Evolutionary conservation across 2,797 vertebrate species (phyloP).

Genomic region (Ispidina picta): DNA sequence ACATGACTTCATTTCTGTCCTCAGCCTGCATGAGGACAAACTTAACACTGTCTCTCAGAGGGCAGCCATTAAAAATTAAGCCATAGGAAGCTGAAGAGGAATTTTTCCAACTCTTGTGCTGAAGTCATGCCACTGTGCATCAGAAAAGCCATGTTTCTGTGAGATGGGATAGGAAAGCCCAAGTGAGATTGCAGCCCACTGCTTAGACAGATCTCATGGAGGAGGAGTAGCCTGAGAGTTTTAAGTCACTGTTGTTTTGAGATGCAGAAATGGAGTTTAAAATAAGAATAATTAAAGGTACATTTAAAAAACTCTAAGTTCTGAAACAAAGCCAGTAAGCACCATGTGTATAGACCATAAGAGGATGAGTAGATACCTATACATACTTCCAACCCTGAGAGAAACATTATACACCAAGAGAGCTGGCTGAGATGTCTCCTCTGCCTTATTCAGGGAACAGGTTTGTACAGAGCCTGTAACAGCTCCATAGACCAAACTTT

Average conservation of each 20-base stretch:
- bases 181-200: background rate
- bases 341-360: background rate
- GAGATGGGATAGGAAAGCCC: background rate
- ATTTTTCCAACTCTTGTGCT: background rate
- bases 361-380: background rate
- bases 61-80: background rate
- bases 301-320: background rate
- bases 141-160: background rate
- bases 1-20: background rate
- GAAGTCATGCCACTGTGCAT: background rate
- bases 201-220: background rate
- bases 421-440: background rate
- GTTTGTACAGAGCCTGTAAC: background rate
- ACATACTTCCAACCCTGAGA: background rate
- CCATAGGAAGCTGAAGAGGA: background rate
- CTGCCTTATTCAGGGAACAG: background rate
- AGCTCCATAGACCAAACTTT: background rate
- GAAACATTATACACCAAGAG: background rate
- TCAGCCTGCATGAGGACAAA: background rate
- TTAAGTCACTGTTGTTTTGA: background rate
- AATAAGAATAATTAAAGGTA: background rate
- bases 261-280: background rate
- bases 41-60: background rate
- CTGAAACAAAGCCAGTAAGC: background rate
- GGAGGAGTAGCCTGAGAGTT: background rate